Evolutionary conservation across 2,113 vertebrate genomes (phyloP).

Genomic region (Carollia perspicillata): DNA sequence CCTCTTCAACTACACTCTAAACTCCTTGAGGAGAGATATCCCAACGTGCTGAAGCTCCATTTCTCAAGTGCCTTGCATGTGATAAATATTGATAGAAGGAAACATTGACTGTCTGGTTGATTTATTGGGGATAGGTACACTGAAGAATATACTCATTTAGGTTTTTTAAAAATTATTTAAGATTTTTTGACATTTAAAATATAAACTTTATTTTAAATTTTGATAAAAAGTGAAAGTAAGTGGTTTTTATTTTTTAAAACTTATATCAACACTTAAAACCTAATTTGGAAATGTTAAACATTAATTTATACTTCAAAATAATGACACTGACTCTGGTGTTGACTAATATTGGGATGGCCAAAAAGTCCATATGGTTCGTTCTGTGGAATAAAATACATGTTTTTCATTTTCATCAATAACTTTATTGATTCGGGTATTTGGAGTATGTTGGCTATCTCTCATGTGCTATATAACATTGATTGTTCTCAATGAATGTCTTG

Average conservation of each 20-base stretch:
- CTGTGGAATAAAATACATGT: too few relatives aligned
- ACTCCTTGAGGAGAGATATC: background rate
- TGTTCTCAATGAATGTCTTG: too few relatives aligned
- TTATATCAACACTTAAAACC: constrained; percentile 55
- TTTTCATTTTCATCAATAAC: too few relatives aligned
- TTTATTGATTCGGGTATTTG: too few relatives aligned
- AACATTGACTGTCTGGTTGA: constrained; percentile 10
- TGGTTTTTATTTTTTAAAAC: constrained; percentile 51
- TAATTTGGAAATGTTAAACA: constrained; percentile 54
- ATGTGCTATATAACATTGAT: too few relatives aligned
- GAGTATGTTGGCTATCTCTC: too few relatives aligned
- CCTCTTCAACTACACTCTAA: background rate
- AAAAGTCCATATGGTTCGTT: too few relatives aligned
- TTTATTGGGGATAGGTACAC: background rate
- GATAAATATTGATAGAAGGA: constrained; percentile 2
- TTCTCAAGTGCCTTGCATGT: background rate
- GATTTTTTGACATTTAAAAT: background rate
- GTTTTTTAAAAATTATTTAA: background rate
- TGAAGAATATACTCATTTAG: background rate
- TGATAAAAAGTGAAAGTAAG: constrained; percentile 55
- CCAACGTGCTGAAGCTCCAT: background rate
- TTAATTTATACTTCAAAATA: constrained; percentile 43
- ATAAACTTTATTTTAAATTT: constrained; percentile 42
- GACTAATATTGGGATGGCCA: background rate
- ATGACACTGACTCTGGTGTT: background rate